These are phyloP conservation scores for Drosophila nr. medialis DNA, from an alignment of 2,888 invertebrate genomes.

Conservation along the genomic window DNA sequence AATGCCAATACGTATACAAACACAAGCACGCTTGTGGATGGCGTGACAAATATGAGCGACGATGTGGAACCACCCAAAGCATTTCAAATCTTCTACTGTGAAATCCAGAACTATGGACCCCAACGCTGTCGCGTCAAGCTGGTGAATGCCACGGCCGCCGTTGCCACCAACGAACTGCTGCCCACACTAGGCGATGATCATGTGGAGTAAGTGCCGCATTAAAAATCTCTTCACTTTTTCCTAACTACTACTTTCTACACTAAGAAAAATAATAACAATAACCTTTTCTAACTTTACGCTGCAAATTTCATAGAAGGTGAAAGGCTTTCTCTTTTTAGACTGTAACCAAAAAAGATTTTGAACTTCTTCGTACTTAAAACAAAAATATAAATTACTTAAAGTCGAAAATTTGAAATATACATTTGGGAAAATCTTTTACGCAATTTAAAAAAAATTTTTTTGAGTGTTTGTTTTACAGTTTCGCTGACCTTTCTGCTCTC, in stretches of 20 bases:
- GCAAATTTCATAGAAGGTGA: neutral
- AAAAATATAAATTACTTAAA: no score
- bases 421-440: neutral
- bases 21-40: constrained; percentile 39
- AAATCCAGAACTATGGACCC: constrained; percentile 91
- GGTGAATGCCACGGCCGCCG: constrained; percentile 70
- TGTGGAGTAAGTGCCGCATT: constrained; percentile 37
- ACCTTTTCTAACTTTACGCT: neutral
- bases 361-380: no score
- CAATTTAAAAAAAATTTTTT: neutral
- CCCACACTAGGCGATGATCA: constrained; percentile 17
- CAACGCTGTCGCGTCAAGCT: constrained; percentile 89
- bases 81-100: constrained; percentile 91
- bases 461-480: neutral
- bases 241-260: neutral
- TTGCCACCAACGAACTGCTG: constrained; percentile 35
- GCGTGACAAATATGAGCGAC: constrained; percentile 76
- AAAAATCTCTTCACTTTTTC: constrained; percentile 11
- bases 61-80: constrained; percentile 85
- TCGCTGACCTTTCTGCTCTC: constrained; percentile 3
- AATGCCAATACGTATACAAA: constrained; percentile 13
- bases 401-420: no score
- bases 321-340: neutral
- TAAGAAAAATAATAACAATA: neutral
- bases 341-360: neutral